Evolutionary conservation across 2,113 vertebrate genomes (phyloP).

Genomic region (Solenodon paradoxus): DNA sequence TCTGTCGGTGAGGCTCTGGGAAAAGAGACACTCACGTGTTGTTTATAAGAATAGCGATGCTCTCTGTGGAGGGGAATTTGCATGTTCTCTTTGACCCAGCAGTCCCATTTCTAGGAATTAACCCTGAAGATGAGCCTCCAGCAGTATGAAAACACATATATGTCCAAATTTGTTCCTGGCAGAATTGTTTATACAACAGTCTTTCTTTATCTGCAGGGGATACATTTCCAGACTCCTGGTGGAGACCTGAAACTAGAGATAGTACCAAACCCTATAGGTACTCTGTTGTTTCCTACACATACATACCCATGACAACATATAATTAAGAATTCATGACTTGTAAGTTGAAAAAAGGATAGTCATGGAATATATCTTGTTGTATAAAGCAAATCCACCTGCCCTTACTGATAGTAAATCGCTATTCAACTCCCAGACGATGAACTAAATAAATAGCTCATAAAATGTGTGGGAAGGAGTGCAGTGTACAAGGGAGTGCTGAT

Average conservation of each 20-base stretch:
- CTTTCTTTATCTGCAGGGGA: background rate
- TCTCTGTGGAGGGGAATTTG: background rate
- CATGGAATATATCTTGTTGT: background rate
- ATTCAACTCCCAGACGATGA: background rate
- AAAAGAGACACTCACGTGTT: fast-evolving
- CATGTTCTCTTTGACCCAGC: background rate
- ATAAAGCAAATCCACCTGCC: background rate
- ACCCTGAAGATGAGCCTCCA: background rate
- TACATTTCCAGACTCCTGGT: background rate
- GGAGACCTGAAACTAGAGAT: background rate
- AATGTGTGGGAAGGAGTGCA: background rate
- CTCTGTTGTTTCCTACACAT: background rate
- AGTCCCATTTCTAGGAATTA: background rate
- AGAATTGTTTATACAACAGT: background rate
- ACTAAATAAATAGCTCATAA: background rate
- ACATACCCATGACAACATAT: background rate
- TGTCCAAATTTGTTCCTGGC: background rate
- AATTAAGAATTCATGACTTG: background rate
- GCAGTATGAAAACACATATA: background rate
- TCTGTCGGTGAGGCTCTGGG: background rate
- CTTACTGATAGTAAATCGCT: background rate
- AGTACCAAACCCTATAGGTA: background rate
- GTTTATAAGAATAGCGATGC: background rate
- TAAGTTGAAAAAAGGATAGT: background rate
- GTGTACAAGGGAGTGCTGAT: fast-evolving